Percentiles rank a stretch among this genome's conserved stretches.
Conservation (phyloP, 2,888 invertebrate genomes). For the Aphidius colemani region DNA sequence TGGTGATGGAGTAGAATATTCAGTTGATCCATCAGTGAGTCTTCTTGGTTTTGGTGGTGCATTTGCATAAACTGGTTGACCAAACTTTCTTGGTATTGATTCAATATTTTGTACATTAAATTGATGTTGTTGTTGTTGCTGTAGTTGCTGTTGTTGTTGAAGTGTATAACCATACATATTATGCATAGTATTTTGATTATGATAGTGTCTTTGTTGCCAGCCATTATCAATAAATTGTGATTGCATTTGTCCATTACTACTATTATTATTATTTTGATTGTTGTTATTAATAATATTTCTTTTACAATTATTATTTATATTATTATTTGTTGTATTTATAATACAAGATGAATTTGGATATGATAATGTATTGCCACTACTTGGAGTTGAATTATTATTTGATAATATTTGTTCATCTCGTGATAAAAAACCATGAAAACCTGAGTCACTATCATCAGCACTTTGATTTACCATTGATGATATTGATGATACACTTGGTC, state of each 20-base stretch:
- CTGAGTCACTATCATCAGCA: constrained; percentile 60
- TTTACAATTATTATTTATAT: constrained; percentile 30
- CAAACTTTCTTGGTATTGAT: constrained; percentile 58
- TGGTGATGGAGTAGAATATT: constrained; percentile 72
- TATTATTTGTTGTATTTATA: constrained; percentile 40
- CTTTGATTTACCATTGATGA: constrained; percentile 56
- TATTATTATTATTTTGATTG: constrained; percentile 32
- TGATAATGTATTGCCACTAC: constrained; percentile 52
- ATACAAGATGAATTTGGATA: constrained; percentile 46
- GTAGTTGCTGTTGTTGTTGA: constrained; percentile 42
- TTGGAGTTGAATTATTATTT: constrained; percentile 55
- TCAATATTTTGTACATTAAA: constrained; percentile 47
- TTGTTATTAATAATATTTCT: constrained; percentile 49
- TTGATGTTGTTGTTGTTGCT: constrained; percentile 46
- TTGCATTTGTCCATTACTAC: constrained; percentile 31
- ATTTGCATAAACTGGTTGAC: constrained; percentile 83
- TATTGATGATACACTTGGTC: constrained; percentile 57
- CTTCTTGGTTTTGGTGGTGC: constrained; percentile 88
- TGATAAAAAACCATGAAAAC: constrained; percentile 58
- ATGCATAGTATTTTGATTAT: constrained; percentile 42
- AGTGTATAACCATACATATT: constrained; percentile 30
- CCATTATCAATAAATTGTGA: constrained; percentile 31
- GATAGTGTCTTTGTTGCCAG: constrained; percentile 22
- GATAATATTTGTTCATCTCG: constrained; percentile 54
- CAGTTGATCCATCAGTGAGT: constrained; percentile 70